Conservation (phyloP, 2,113 vertebrate genomes). For the Merops nubicus region DNA sequence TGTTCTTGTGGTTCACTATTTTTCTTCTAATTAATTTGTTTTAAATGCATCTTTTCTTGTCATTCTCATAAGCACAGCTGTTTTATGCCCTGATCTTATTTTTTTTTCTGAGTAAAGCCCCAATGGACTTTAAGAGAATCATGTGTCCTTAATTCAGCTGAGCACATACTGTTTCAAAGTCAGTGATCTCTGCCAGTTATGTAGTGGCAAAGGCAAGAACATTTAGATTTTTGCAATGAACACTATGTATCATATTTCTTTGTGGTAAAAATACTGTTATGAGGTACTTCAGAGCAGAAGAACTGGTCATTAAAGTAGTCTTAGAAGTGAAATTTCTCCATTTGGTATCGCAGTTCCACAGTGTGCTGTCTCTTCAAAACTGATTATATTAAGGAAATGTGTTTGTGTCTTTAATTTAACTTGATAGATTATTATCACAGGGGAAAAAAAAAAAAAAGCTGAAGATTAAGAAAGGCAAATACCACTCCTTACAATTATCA, state of each 20-base stretch:
- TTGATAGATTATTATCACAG: neutral
- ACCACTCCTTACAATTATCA: neutral
- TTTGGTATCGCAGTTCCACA: rapidly evolving
- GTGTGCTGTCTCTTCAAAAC: neutral
- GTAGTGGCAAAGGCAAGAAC: neutral
- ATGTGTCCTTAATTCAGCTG: neutral
- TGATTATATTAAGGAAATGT: neutral
- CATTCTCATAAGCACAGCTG: neutral
- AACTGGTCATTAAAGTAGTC: neutral
- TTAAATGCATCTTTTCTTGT: neutral
- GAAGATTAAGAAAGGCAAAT: neutral
- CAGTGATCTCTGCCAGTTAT: neutral
- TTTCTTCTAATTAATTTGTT: neutral
- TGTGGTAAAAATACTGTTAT: neutral
- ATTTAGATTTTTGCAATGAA: neutral
- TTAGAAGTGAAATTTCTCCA: neutral
- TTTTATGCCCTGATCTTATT: neutral
- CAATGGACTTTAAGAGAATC: neutral
- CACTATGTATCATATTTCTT: neutral
- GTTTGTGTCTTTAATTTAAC: neutral
- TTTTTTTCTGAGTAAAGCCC: neutral
- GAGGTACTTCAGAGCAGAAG: neutral
- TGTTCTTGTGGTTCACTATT: neutral
- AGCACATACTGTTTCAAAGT: neutral
- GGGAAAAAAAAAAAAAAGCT: neutral